Conservation (phyloP, 1,140 invertebrate species). For the Coboldia fuscipes region DNA sequence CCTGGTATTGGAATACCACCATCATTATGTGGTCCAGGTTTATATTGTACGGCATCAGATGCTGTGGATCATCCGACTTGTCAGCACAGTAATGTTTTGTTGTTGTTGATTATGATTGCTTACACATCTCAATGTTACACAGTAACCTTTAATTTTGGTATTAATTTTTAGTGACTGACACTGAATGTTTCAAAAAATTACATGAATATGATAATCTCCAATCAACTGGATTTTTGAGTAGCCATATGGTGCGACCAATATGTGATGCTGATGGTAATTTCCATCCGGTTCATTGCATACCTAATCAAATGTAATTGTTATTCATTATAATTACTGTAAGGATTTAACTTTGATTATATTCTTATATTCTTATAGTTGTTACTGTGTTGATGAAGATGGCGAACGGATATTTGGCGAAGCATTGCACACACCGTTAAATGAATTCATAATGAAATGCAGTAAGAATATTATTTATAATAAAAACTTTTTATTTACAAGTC, state of each 20-base stretch:
- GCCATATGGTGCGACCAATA: slow-evolving; percentile 19
- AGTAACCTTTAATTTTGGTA: slow-evolving; percentile 3
- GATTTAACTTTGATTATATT: slow-evolving; percentile 1
- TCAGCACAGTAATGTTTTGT: no score
- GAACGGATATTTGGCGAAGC: slow-evolving; percentile 34
- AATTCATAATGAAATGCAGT: slow-evolving; percentile 28
- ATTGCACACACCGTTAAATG: slow-evolving; percentile 18
- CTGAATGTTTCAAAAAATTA: slow-evolving; percentile 14
- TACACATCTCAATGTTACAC: neutral
- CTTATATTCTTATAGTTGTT: slow-evolving; percentile 26
- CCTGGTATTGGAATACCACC: slow-evolving; percentile 11
- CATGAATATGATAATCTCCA: slow-evolving; percentile 15
- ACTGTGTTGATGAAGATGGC: slow-evolving; percentile 29
- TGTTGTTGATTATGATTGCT: no score
- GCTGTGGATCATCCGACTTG: slow-evolving; percentile 6
- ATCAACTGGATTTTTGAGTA: slow-evolving; percentile 11
- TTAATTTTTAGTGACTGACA: slow-evolving; percentile 4
- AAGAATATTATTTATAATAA: slow-evolving; percentile 20
- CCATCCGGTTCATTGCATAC: slow-evolving; percentile 26
- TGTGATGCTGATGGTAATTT: slow-evolving; percentile 32
- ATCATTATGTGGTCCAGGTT: slow-evolving; percentile 20
- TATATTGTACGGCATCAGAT: slow-evolving; percentile 11
- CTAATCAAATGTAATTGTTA: slow-evolving; percentile 28
- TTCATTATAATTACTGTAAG: neutral
- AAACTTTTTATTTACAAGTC: no score